phyloP scores from a whole-genome alignment of 2,113 vertebrate genomes.

The Oreochromis tanganicae region DNA sequence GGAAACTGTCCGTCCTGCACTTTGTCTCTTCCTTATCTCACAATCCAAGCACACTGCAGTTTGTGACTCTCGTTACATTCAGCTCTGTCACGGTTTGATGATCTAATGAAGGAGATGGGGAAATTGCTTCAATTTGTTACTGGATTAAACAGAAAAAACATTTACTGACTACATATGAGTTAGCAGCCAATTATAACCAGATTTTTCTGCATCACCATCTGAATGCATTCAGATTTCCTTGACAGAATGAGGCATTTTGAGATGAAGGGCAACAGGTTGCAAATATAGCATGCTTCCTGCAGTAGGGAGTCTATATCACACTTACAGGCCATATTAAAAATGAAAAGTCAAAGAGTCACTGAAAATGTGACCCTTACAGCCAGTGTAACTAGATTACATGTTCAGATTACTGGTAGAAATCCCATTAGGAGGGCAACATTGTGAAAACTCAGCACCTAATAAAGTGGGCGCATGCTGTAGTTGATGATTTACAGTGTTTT shows the following conservation, averaged over 20 bases:
- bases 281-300: background rate
- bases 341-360: background rate
- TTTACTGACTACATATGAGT: background rate
- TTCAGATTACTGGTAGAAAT: background rate
- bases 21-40: background rate
- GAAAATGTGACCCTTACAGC: background rate
- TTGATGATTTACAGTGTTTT: background rate
- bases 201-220: background rate
- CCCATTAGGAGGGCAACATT: background rate
- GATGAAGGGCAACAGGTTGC: background rate
- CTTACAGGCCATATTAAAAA: background rate
- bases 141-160: background rate
- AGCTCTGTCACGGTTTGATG: background rate
- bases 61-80: background rate
- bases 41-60: background rate
- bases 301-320: background rate
- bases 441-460: background rate
- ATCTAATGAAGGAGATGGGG: rapidly evolving
- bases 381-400: background rate
- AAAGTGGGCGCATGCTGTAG: background rate
- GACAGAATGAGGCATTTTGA: background rate
- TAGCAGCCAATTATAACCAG: background rate
- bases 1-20: background rate
- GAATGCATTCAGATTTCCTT: background rate
- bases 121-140: background rate